These are phyloP conservation scores for Diuraphis noxia DNA, from an alignment of 1,140 invertebrate species.

Conservation along the genomic window DNA sequence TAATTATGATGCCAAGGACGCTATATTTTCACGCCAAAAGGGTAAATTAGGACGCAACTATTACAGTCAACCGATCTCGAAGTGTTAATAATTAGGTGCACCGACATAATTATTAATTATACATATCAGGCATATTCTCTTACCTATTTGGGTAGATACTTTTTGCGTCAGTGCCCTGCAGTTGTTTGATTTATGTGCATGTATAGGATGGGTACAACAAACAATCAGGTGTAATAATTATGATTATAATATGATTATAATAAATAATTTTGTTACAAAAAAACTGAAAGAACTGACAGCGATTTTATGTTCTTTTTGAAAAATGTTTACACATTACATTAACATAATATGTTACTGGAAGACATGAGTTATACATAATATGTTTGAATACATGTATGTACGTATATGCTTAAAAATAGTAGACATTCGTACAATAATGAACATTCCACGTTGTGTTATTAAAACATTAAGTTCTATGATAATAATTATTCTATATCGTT, in stretches of 20 bases:
- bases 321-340: conserved; percentile 27
- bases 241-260: conserved; percentile 38
- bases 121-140: no score
- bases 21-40: no score
- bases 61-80: no score
- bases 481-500: conserved; percentile 21
- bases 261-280: conserved; percentile 48
- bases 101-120: no score
- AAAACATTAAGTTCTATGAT: conserved; percentile 2
- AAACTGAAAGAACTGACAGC: conserved; percentile 41
- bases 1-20: no score
- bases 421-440: conserved; percentile 20
- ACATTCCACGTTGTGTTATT: conserved; percentile 11
- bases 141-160: no score
- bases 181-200: no score
- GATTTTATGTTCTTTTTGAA: conserved; percentile 21
- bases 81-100: no score
- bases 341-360: conserved; percentile 45
- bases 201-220: neutral
- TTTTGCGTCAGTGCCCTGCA: no score
- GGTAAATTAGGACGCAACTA: no score
- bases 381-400: conserved; percentile 32
- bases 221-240: neutral
- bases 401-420: conserved; percentile 18
- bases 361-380: conserved; percentile 51